Evolutionary conservation across 2,113 vertebrate genomes (phyloP), one percentile per base, ranked within the genome.

Genomic region (Neotragus pygmaeus): DNA sequence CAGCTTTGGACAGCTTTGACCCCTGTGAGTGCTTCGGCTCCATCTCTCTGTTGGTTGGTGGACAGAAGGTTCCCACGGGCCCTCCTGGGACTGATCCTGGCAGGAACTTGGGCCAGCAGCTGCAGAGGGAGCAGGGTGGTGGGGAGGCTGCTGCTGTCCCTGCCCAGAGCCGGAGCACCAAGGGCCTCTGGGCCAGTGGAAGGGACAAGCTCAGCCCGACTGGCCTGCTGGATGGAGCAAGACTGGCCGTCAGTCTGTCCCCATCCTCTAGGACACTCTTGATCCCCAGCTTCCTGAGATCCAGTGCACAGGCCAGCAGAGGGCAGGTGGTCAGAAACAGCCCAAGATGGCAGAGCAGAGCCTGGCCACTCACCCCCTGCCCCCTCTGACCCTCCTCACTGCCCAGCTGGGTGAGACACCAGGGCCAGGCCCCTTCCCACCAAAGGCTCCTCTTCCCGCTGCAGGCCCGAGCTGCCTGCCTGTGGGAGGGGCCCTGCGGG

Each of bases 131-230:
- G 66, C 66, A 39, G n/a, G 36, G 5, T 9, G 73, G 39, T 14
- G 19, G 21, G 19, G 43, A 43, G 23, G 62, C 12, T 36, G 60
- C 81, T 55, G 57, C 21, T 1, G 1, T 14, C 5, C 4, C 27
- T 0, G 0, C 17, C 39, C 16, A 12, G 49, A 47, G 5, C 47
- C 2, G 0, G 3, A 5, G 43, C 21, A 1, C 10, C 16, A 1
- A 39, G 45, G 45, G 45, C 36, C 93, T 62, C 43, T 16, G n/a
- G 12, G 7, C 3, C 23, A 47, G 49, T 8, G 49, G 55, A 19
- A 49, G 57, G 62, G 9, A 8, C 12, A 14, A 30, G 60, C 51
- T 43, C 53, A 11, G 60, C 45, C 51, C 3, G 8, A 10, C 3
- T 6, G 53, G 62, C 33, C 47, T 14, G 49, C 0, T 0, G 33